Evolutionary conservation across 2,113 vertebrate genomes (phyloP), one percentile per base, ranked within the genome.

Genomic region (Lophura nycthemera): DNA sequence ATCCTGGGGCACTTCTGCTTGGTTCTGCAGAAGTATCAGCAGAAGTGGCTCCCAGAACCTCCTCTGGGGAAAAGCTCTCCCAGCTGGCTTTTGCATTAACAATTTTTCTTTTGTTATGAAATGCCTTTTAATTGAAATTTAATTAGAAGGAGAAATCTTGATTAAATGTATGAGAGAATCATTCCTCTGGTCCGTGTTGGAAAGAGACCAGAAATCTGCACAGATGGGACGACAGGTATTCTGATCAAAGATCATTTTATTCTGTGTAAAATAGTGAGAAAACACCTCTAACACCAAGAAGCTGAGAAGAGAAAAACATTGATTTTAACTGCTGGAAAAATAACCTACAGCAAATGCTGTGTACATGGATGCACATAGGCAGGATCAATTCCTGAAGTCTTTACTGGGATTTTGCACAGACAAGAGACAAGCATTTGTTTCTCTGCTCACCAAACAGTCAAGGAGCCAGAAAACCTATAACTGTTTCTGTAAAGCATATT

Each of bases 51-150:
- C 32, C 57, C 38, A 89, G 34, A 40, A 82, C 22, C 19, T 81
- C 34, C 45, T 32, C n/a, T 3, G 38, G 18, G 9, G 4, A n/a
- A 61, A 42, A 38, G 38, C 38, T 25, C 25, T 86, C 77, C 78
- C 76, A 86, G 38, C 2, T 75, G 47, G 50, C 17, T 75, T 34
- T 47, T 75, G 10, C 8, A 6, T 59, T 61, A 27, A 30, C 29
- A 64, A 40, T 64, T 63, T 27, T 63, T 38, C 36, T 64, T 61
- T 36, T 29, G 61, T 40, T 40, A 64, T 40, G 36, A 40, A 64
- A 91, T 57, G 21, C 3, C 43, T 88, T 91, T 91, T 84, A 94
- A 90, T 69, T 89, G 40, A 89, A 79, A 27, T 15, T 85, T 84
- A 92, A 90, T 91, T 92, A 84, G 29, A 79, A 88, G 38, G 34